A percentile compares a stretch with the other conserved stretches of the same genome.
These are phyloP conservation scores for Cotesia vestalis DNA, from an alignment of 1,140 invertebrate genomes.

Conservation along the genomic window DNA sequence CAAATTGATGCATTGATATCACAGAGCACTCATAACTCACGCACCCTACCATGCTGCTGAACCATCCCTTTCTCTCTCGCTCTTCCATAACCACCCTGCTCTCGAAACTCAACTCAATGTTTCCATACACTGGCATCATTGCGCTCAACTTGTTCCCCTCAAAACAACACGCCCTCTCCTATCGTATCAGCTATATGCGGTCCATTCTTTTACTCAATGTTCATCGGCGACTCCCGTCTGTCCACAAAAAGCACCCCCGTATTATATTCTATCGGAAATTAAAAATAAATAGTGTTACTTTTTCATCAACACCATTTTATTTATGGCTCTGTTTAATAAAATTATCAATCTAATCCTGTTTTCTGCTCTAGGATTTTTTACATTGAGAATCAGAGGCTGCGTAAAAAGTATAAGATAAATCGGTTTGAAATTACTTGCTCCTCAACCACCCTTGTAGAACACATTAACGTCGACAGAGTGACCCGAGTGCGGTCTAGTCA, in stretches of 20 bases:
- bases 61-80: conserved; percentile 3
- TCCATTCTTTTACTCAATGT: background rate
- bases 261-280: background rate
- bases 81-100: conserved; percentile 17
- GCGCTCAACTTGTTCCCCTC: conserved; percentile 31
- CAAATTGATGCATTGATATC: conserved; percentile 68
- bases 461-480: conserved; percentile 60
- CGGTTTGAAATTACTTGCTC: conserved; percentile 44
- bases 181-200: conserved; percentile 12
- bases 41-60: conserved; percentile 48
- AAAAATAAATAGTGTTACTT: conserved; percentile 1
- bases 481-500: conserved; percentile 47
- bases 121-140: conserved; percentile 35
- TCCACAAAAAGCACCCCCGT: background rate
- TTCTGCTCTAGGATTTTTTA: too few relatives aligned
- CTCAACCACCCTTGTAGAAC: conserved; percentile 44
- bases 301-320: too few relatives aligned
- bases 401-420: conserved; percentile 51
- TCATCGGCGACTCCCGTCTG: background rate
- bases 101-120: conserved; percentile 32
- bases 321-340: too few relatives aligned
- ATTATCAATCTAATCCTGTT: too few relatives aligned
- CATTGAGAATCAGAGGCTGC: too few relatives aligned
- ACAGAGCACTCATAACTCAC: conserved; percentile 66
- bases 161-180: conserved; percentile 17